Evolutionary conservation across 1,140 invertebrate genomes (phyloP).

Genomic region (Ptiloglossa arizonensis): DNA sequence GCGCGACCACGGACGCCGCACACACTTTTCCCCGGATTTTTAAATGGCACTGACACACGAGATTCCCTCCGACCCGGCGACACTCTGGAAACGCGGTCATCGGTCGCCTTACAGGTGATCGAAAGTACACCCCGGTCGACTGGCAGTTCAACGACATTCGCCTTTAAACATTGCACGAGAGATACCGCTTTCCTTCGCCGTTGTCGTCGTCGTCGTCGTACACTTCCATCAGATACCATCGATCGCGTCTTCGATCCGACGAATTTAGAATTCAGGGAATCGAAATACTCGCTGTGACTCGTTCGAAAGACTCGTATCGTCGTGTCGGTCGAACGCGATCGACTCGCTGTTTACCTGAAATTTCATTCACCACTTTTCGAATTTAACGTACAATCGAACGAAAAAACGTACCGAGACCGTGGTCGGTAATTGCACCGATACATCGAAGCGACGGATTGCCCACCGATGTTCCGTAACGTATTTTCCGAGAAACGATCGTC

Average conservation of each 20-base stretch:
- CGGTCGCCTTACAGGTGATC: constrained; percentile 42
- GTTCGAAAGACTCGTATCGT: no score
- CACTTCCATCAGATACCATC: constrained; percentile 4
- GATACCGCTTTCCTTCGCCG: background rate
- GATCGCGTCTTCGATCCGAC: background rate
- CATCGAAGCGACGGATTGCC: background rate
- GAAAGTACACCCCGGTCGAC: constrained; percentile 28
- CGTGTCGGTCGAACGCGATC: background rate
- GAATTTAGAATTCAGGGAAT: background rate
- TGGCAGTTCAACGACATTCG: constrained; percentile 46
- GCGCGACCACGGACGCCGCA: no score
- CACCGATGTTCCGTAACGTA: background rate
- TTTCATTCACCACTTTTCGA: background rate
- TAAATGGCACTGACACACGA: background rate
- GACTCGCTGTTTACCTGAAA: background rate
- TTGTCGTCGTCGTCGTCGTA: no score
- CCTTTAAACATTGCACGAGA: constrained; percentile 25
- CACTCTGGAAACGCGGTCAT: constrained; percentile 31
- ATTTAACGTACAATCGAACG: background rate
- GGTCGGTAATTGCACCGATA: background rate
- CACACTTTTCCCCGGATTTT: background rate
- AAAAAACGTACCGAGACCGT: background rate
- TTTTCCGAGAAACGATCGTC: background rate
- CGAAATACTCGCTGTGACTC: background rate
- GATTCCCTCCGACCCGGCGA: background rate